Percentiles rank a stretch among this genome's conserved stretches.
Conservation (phyloP, 2,113 vertebrate genomes). For the Saguinus midas region DNA sequence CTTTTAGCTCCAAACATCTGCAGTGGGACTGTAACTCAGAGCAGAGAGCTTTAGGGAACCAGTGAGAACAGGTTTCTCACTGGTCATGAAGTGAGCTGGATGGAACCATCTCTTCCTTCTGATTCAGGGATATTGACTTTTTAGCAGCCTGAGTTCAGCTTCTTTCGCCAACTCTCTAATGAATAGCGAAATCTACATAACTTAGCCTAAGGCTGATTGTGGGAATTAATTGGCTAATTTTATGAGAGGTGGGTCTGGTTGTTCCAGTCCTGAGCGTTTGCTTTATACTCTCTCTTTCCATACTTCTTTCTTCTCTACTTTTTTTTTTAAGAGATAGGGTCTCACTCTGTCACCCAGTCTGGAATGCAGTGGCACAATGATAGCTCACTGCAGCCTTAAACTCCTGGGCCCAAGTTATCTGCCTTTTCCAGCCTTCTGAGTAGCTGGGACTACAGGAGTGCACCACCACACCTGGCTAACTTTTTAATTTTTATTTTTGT, state of each 20-base stretch:
- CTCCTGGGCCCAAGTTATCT: no score
- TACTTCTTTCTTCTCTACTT: no score
- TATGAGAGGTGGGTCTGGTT: background rate
- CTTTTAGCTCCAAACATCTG: background rate
- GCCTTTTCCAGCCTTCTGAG: no score
- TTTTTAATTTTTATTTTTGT: no score
- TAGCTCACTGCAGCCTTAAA: no score
- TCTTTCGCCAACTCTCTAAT: background rate
- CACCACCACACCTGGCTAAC: no score
- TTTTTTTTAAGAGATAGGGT: no score
- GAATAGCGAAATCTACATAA: background rate
- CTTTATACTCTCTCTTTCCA: background rate
- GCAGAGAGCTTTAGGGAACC: background rate
- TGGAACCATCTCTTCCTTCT: background rate
- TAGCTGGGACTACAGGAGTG: no score
- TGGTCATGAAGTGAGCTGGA: background rate
- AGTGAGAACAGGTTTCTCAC: background rate
- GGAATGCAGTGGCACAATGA: no score
- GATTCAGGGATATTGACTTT: background rate
- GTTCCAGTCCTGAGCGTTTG: background rate
- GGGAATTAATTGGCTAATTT: background rate
- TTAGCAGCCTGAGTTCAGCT: background rate
- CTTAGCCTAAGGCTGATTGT: background rate
- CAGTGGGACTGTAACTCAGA: background rate
- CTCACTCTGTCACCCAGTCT: no score